Conservation (phyloP, 2,888 invertebrate species). For the Galerucella pusilla region DNA sequence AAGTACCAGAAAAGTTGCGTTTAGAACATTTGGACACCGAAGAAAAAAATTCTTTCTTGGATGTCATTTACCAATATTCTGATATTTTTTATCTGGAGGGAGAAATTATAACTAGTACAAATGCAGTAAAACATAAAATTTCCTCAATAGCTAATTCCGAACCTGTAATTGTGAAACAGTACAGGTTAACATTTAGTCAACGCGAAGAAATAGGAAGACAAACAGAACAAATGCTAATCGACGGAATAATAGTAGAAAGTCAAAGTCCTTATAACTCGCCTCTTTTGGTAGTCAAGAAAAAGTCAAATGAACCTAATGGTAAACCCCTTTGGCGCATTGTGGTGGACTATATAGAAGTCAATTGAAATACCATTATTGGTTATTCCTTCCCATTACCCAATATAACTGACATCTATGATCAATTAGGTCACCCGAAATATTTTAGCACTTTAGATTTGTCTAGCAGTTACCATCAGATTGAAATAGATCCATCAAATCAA, state of each 20-base stretch:
- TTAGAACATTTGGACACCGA: background rate
- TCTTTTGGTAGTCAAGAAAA: too few relatives aligned
- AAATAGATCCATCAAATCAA: too few relatives aligned
- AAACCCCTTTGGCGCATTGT: too few relatives aligned
- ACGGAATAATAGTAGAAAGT: constrained; percentile 4
- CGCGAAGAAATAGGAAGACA: background rate
- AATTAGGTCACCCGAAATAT: too few relatives aligned
- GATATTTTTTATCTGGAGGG: background rate
- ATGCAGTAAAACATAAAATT: constrained; percentile 2
- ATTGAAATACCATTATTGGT: too few relatives aligned
- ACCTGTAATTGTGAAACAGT: background rate
- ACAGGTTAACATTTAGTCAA: background rate
- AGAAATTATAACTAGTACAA: constrained; percentile 1
- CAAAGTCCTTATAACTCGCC: background rate
- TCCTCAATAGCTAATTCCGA: background rate
- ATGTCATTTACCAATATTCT: constrained; percentile 4
- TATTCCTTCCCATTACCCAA: too few relatives aligned
- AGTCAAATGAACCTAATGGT: too few relatives aligned
- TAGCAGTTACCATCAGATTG: too few relatives aligned
- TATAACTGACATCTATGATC: too few relatives aligned
- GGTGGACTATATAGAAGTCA: too few relatives aligned
- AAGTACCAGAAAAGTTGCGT: background rate
- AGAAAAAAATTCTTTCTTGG: background rate
- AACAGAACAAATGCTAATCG: constrained; percentile 2
- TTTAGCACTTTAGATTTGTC: too few relatives aligned